Evolutionary conservation across 2,113 vertebrate genomes (phyloP).

Genomic region (Thamnaconus septentrionalis): DNA sequence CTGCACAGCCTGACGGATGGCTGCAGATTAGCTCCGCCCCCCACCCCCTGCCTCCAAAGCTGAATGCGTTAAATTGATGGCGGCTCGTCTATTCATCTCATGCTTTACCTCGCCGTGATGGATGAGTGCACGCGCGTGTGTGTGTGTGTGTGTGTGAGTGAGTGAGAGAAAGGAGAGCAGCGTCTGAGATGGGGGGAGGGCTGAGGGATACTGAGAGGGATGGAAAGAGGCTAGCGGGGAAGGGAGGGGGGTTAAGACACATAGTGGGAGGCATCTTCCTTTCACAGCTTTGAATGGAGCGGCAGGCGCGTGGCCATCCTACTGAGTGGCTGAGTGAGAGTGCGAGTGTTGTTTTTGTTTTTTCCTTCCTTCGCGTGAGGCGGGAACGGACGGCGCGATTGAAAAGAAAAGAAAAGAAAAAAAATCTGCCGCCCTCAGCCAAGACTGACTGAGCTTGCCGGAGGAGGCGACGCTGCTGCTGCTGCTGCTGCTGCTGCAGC

Average conservation of each 20-base stretch:
- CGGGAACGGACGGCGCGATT: constrained; percentile 7
- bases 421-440: constrained; percentile 26
- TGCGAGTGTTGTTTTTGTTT: too few relatives aligned
- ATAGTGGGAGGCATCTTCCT: constrained; percentile 53
- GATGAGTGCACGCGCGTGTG: constrained; percentile 36
- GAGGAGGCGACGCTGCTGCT: constrained; percentile 8
- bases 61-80: constrained; percentile 36
- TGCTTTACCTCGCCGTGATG: constrained; percentile 30
- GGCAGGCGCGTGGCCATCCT: constrained; percentile 16
- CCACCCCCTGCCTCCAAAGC: constrained; percentile 34
- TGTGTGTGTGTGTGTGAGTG: too few relatives aligned
- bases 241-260: constrained; percentile 32
- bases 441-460: constrained; percentile 4
- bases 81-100: constrained; percentile 28
- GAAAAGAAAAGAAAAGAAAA: constrained; percentile 33
- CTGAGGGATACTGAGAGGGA: constrained; percentile 30
- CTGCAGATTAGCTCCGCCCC: constrained; percentile 45
- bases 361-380: constrained; percentile 28
- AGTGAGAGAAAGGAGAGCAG: constrained; percentile 38
- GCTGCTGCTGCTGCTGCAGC: constrained; percentile 33
- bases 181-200: constrained; percentile 15
- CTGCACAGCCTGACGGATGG: constrained; percentile 37
- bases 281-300: constrained; percentile 44
- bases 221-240: constrained; percentile 29
- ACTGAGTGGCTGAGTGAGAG: constrained; percentile 26